phyloP scores from a whole-genome alignment of 1,140 invertebrate genomes.

The Hypsibius dujardini region DNA sequence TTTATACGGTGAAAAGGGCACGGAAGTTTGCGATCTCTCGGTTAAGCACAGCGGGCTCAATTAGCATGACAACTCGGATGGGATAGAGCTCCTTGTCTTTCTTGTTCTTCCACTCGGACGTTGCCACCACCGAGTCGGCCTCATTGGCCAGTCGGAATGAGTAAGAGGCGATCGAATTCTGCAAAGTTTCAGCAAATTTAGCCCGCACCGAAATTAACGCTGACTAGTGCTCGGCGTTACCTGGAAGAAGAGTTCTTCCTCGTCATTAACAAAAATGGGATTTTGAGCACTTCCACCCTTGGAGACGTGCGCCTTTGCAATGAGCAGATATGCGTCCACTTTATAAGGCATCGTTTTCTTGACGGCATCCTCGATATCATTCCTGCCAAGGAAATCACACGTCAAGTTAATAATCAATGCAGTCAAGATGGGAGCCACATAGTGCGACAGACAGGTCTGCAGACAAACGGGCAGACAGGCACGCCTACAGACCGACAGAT shows the following conservation, averaged over 20 bases:
- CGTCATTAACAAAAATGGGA: conserved; percentile 7
- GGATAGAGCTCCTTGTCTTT: background rate
- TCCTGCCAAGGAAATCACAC: background rate
- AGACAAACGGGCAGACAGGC: no score
- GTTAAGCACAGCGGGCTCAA: background rate
- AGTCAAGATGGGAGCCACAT: background rate
- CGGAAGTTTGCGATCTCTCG: no score
- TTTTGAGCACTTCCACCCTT: background rate
- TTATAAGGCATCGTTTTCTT: background rate
- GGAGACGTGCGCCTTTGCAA: conserved; percentile 2
- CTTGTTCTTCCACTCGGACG: conserved; percentile 1
- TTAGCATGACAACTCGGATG: background rate
- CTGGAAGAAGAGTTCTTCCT: conserved; percentile 6
- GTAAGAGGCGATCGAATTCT: background rate
- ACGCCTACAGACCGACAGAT: no score
- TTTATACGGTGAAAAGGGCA: no score
- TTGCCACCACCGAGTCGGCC: background rate
- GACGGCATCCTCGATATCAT: background rate
- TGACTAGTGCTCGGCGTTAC: background rate
- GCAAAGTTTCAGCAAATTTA: background rate
- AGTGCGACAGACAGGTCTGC: no score
- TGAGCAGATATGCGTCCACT: background rate
- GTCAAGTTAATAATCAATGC: background rate
- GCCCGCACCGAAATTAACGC: no score
- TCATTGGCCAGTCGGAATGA: background rate